These are phyloP conservation scores for Disparrhopalites patrizii DNA, from an alignment of 2,888 invertebrate genomes.

Conservation along the genomic window DNA sequence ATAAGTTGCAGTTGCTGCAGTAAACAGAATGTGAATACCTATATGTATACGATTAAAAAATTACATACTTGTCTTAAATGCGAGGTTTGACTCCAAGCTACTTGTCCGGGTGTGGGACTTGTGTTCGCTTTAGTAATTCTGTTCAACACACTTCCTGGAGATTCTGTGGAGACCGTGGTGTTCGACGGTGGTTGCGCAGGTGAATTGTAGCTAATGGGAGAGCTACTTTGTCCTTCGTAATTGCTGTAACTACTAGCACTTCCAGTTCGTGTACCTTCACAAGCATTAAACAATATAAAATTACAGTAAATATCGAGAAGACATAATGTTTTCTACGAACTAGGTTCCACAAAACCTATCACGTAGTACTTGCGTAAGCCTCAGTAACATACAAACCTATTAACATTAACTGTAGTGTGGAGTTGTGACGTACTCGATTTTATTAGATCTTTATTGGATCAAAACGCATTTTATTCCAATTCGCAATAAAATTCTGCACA, in stretches of 20 bases:
- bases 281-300: no score
- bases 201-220: slow-evolving; percentile 62
- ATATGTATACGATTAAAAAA: not conserved
- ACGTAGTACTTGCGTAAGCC: no score
- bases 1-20: no score
- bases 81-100: slow-evolving; percentile 58
- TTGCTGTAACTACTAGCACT: slow-evolving; percentile 64
- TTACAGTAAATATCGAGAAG: no score
- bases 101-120: slow-evolving; percentile 67
- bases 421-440: no score
- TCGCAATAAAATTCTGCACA: not conserved
- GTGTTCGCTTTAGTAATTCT: slow-evolving; percentile 66
- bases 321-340: no score
- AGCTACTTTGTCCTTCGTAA: slow-evolving; percentile 69
- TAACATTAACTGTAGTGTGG: no score
- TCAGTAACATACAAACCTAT: no score
- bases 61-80: slow-evolving; percentile 58
- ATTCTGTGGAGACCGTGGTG: slow-evolving; percentile 51
- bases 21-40: no score
- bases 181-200: slow-evolving; percentile 61
- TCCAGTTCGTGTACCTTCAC: slow-evolving; percentile 58
- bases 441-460: no score
- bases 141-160: slow-evolving; percentile 56
- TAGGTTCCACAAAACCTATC: no score
- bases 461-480: not conserved